These are phyloP conservation scores for Carassius gibelio DNA, from an alignment of 2,113 vertebrate species.

Conservation along the genomic window DNA sequence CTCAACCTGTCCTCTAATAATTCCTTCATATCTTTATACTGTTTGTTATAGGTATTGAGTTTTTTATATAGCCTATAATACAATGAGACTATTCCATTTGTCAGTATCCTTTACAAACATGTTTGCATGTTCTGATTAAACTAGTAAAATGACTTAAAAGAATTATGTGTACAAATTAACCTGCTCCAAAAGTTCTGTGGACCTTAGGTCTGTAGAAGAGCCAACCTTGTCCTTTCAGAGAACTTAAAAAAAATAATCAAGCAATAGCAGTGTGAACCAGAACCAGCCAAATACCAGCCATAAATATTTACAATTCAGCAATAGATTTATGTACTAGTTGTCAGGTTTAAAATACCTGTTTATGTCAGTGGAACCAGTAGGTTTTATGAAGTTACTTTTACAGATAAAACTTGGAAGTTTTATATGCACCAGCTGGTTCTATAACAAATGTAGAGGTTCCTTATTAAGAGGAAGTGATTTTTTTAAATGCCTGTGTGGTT, in stretches of 20 bases:
- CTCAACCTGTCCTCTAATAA: not conserved
- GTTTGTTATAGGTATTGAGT: not conserved
- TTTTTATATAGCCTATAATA: not conserved
- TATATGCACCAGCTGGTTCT: not conserved
- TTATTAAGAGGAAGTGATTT: constrained; percentile 35
- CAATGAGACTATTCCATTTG: not conserved
- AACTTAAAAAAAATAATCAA: not conserved
- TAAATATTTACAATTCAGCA: not conserved
- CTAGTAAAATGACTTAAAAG: not conserved
- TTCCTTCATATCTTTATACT: not conserved
- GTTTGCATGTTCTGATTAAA: not conserved
- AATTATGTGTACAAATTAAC: not conserved
- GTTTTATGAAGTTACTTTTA: constrained; percentile 9
- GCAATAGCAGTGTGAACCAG: not conserved
- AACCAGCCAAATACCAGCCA: not conserved
- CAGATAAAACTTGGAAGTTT: constrained; percentile 7
- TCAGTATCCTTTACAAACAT: not conserved
- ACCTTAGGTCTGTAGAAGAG: not conserved
- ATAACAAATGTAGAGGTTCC: not conserved
- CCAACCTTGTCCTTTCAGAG: not conserved
- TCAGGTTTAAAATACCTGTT: not conserved
- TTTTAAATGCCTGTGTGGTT: constrained; percentile 40
- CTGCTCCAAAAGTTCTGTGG: not conserved
- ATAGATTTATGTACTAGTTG: constrained; percentile 4
- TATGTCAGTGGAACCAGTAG: not conserved